Base-by-base conservation (phyloP, 2,888 invertebrate genomes). In the Xestobium rufovillosum region DNA sequence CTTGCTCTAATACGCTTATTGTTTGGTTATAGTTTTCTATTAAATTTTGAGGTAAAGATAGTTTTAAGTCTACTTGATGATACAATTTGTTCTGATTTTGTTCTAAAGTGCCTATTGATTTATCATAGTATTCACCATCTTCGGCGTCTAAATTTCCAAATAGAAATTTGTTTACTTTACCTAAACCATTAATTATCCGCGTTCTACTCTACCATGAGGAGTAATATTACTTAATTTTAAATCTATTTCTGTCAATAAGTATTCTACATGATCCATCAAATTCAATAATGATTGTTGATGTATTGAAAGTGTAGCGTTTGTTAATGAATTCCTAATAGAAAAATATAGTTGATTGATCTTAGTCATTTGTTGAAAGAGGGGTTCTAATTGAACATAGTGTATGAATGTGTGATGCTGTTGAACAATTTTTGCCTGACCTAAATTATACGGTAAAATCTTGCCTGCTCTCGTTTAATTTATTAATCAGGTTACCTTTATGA, bases 111-210 rank as follows among this genome's bases (percentile, higher is more conserved):
- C 26, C 4, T 8, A 42, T 14, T 13, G 34, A 14, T 3, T 31
- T 10, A 26, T 39, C 14, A 10, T 36, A 40, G 8, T 16, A 9
- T 19, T 36, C 14, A 19, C 23, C 31, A 29, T 42, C 42, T 9
- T 36, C 34, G 4, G 36, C 14, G 14, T 40, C 39, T 26, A 43
- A 14, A 9, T 30, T 40, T 14, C 37, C 40, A n/a, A 37, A 40
- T 10, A 43, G 25, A 26, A 31, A 43, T 31, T 43, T 37, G 17
- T 27, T 14, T 12, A 37, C 14, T 26, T 19, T 42, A 2, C 42
- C 37, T 2, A 39, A 26, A 3, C 33, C 31, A 14, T 42, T 32
- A 2, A 42, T 16, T 3, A 11, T 12, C 36, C 31, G 34, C 38
- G 30, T 35, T 35, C 38, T 9, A 9, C 4, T n/a, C 33, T 4